Evolutionary conservation across 1,140 invertebrate species (phyloP).

Genomic region (Nephotettix cincticeps): DNA sequence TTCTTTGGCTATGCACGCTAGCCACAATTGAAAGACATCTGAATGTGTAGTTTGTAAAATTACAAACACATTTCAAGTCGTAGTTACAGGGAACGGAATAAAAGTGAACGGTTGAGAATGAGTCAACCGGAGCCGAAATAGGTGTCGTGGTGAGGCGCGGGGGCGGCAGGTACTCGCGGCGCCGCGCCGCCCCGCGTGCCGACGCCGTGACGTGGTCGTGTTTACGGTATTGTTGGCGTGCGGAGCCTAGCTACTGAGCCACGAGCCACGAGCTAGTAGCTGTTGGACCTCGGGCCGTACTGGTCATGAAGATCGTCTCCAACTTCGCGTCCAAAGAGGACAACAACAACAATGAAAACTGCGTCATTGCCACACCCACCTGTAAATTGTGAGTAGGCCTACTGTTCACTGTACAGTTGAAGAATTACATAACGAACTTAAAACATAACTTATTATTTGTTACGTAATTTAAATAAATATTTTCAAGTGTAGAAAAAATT

Average conservation of each 20-base stretch:
- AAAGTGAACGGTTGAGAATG: no score
- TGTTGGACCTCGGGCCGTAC: not conserved
- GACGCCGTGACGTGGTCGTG: not conserved
- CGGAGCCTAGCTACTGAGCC: not conserved
- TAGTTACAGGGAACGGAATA: not conserved
- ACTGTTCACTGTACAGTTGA: no score
- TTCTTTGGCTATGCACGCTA: no score
- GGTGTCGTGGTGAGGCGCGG: not conserved
- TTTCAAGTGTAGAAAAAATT: no score
- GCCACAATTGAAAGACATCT: no score
- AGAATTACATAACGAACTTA: no score
- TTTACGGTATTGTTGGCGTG: not conserved
- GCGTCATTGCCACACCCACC: not conserved
- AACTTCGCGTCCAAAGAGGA: conserved; percentile 14
- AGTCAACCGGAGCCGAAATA: no score
- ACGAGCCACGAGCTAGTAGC: not conserved
- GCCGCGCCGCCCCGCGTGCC: no score
- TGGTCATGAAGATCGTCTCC: conserved; percentile 7
- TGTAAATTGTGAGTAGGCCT: not conserved
- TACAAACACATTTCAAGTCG: not conserved
- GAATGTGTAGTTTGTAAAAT: no score
- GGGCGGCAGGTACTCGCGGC: not conserved
- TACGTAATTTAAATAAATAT: no score
- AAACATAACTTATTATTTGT: no score
- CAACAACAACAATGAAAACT: not conserved